phyloP scores from a whole-genome alignment of 1,140 invertebrate genomes.

The Lordiphosa mommai region DNA sequence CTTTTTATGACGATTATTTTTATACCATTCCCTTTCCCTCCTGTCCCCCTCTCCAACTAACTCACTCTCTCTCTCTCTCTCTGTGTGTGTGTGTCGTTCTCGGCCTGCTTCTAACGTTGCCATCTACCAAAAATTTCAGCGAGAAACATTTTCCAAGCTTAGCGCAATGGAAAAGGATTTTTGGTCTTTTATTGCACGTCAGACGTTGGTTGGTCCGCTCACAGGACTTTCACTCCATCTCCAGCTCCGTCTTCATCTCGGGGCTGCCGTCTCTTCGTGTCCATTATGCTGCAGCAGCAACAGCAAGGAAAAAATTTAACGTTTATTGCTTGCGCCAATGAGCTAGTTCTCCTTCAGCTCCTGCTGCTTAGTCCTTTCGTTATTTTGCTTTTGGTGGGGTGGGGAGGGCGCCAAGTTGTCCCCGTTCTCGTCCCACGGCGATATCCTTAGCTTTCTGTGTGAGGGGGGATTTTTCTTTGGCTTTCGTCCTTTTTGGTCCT shows the following conservation, averaged over 20 bases:
- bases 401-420: slow-evolving; percentile 62
- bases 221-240: slow-evolving; percentile 40
- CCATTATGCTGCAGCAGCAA: slow-evolving; percentile 68
- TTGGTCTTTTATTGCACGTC: slow-evolving; percentile 77
- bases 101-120: neutral
- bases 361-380: slow-evolving; percentile 50
- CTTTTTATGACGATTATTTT: slow-evolving; percentile 73
- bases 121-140: slow-evolving; percentile 7
- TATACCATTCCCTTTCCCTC: slow-evolving; percentile 44
- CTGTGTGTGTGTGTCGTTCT: too few relatives aligned
- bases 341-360: slow-evolving; percentile 52
- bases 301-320: slow-evolving; percentile 65
- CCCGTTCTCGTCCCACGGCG: slow-evolving; percentile 32
- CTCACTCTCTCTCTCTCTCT: neutral
- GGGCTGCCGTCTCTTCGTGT: slow-evolving; percentile 23
- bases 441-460: slow-evolving; percentile 26
- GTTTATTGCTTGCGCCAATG: slow-evolving; percentile 77
- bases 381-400: slow-evolving; percentile 36
- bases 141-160: slow-evolving; percentile 57
- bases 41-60: neutral
- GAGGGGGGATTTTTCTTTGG: slow-evolving; percentile 58
- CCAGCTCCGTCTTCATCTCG: neutral
- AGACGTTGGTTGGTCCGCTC: slow-evolving; percentile 59
- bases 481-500: slow-evolving; percentile 41
- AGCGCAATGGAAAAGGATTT: slow-evolving; percentile 76